phyloP scores from a whole-genome alignment of 1,140 invertebrate species.

The Pseudachorutes palmiensis region DNA sequence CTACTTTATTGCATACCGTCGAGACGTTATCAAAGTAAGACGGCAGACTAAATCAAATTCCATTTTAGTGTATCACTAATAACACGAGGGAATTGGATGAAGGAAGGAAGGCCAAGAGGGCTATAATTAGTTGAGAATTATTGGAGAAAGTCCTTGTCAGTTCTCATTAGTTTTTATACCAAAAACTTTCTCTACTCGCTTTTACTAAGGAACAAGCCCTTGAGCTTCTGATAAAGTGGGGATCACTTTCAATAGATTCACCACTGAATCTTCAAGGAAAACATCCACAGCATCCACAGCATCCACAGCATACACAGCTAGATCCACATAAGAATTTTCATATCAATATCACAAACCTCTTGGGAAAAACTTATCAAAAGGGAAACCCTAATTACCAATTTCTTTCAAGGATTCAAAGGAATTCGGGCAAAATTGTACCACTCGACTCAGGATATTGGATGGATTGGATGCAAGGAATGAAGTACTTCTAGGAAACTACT shows the following conservation, averaged over 20 bases:
- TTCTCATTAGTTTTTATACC: too few relatives aligned
- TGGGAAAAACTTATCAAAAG: background rate
- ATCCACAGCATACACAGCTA: too few relatives aligned
- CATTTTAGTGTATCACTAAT: background rate
- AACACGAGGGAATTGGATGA: background rate
- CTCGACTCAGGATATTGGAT: conserved; percentile 55
- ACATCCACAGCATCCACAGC: too few relatives aligned
- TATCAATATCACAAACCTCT: background rate
- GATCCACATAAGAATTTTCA: too few relatives aligned
- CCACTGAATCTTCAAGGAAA: too few relatives aligned
- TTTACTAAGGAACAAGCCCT: too few relatives aligned
- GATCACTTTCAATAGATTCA: too few relatives aligned
- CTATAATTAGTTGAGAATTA: too few relatives aligned
- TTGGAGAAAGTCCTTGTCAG: too few relatives aligned
- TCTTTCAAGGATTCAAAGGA: conserved; percentile 38
- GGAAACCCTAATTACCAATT: background rate
- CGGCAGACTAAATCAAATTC: background rate
- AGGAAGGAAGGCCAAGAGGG: background rate
- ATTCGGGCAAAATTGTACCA: conserved; percentile 46
- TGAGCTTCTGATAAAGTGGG: too few relatives aligned
- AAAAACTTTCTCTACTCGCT: too few relatives aligned
- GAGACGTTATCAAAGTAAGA: conserved; percentile 34
- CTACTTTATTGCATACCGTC: conserved; percentile 69
- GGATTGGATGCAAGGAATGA: conserved; percentile 44
- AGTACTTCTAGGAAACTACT: conserved; percentile 55